Base-by-base conservation (phyloP, 2,888 invertebrate genomes). In the Oligia strigilis region DNA sequence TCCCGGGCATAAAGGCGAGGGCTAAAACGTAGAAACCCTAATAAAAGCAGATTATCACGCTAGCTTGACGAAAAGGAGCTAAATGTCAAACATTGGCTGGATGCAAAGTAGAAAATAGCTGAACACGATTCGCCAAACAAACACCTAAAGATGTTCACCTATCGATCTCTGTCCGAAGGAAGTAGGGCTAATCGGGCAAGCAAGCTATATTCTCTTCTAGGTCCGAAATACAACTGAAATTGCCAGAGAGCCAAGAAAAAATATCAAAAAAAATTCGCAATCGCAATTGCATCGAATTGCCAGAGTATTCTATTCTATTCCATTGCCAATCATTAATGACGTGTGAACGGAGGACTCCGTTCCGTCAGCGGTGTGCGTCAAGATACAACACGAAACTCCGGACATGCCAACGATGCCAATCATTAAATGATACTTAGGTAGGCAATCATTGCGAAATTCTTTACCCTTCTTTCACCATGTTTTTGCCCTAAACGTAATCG, bases 391-490 rank as follows among this genome's bases (percentile, higher is more conserved):
- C 14, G 62, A 29, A 29, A 29, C 29, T 29, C 78, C 83, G 78
- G 84, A 84, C 43, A 62, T 75, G 52, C 76, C 82, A 14, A 82
- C 11, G 14, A 73, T 55, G 36, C 23, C 36, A 67, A 62, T 77
- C 36, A 78, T 55, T 11, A 64, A 55, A 77, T 29, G 52, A 43
- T 64, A 49, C 52, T n/a, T 49, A 4, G 19, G 9, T 19, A 23
- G 3, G 36, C 14, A 81, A 80, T 81, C 19, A 60, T 80, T 85
- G 60, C 46, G 71, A 71, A 81, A 85, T 62, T n/a, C 19, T 65
- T 46, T 17, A 71, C 19, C 19, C 14, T 0, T 85, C 71, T 85
- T 81, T 85, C 65, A 81, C 23, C 71, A 81, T 80, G 0, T 52
- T 80, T 67, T 62, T 1, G 14, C 13, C n/a, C 19, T 11, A 66